Base-by-base conservation (phyloP, 2,888 invertebrate species). In the Melanotus villosus region DNA sequence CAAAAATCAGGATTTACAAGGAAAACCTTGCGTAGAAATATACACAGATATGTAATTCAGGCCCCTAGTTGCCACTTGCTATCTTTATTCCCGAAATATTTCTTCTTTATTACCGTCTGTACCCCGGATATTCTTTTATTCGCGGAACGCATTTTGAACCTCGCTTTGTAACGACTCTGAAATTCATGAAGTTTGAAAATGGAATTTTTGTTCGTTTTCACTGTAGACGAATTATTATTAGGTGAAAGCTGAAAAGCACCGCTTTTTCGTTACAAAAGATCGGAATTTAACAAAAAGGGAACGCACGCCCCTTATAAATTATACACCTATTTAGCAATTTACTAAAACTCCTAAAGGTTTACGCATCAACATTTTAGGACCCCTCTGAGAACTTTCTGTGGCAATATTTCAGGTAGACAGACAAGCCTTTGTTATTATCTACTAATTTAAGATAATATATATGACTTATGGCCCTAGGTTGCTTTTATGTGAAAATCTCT, bases 391-490 rank as follows among this genome's bases (percentile, higher is more conserved):
- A 50, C 12, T 52, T 32, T 16, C 32, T 18, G 50, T 32, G 14
- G 52, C 41, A 52, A 36, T 52, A 52, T 52, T 52, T 36, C 62
- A 63, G 62, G 62, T 63, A 63, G 62, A 63, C 36, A 41, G 52
- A 50, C 38, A 26, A 63, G 23, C 62, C 52, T 50, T 41, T 30
- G 62, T 52, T 52, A 63, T 63, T 63, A 63, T 52, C 62, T 34
- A 16, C 62, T 63, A 52, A 63, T 63, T 63, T 63, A 38, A 38
- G 62, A 63, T 63, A 63, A 63, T 52, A 50, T 63, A 52, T 16
- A 34, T 23, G 52, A 60, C 32, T 60, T 32, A 21, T 47, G 47
- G 32, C 30, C 45, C 21, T 19, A 63, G 10, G 3, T 10, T 7
- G 52, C 62, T 38, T 52, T 47, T 59, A 45, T 59, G 18, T 32